Conservation (phyloP, 23 tunicate species). For the Trididemnum nubilum region DNA sequence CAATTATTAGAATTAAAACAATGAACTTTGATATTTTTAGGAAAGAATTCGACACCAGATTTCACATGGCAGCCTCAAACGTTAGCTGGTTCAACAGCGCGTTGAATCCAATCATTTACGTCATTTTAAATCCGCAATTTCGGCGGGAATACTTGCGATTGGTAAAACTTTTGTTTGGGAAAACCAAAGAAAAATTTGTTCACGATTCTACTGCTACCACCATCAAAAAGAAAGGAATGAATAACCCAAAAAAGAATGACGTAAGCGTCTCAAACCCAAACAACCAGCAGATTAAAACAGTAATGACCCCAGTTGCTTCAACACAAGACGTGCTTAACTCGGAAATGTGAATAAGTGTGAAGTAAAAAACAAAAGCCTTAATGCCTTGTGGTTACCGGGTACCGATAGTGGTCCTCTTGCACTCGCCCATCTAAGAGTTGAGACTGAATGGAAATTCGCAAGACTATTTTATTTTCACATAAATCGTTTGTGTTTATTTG, state of each 20-base stretch:
- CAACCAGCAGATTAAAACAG: not conserved
- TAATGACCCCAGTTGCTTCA: too few species aligned
- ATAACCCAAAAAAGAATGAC: not conserved
- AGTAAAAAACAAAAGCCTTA: too few species aligned
- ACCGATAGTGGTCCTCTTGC: too few species aligned
- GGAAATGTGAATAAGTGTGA: too few species aligned
- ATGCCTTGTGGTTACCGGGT: too few species aligned
- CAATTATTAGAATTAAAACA: too few species aligned
- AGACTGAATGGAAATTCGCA: too few species aligned
- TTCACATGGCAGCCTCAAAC: slow-evolving; percentile 87
- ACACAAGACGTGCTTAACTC: too few species aligned
- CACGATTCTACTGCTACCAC: not conserved
- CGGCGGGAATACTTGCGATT: slow-evolving; percentile 78
- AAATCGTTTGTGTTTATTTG: too few species aligned
- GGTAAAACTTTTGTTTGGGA: slow-evolving; percentile 47
- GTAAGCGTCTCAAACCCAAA: not conserved
- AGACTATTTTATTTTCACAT: too few species aligned
- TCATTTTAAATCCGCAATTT: slow-evolving; percentile 74
- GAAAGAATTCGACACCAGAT: slow-evolving; percentile 49
- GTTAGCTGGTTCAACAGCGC: slow-evolving; percentile 92
- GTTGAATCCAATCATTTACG: slow-evolving; percentile 92
- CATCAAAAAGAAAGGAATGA: not conserved
- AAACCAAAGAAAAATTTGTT: slow-evolving; percentile 41
- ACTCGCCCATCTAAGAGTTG: too few species aligned
- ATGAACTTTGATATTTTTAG: too few species aligned